A percentile compares a stretch with the other conserved stretches of the same genome.
Evolutionary conservation across 2,888 invertebrate genomes (phyloP).

Genomic region (Gandaritis pyraliata): DNA sequence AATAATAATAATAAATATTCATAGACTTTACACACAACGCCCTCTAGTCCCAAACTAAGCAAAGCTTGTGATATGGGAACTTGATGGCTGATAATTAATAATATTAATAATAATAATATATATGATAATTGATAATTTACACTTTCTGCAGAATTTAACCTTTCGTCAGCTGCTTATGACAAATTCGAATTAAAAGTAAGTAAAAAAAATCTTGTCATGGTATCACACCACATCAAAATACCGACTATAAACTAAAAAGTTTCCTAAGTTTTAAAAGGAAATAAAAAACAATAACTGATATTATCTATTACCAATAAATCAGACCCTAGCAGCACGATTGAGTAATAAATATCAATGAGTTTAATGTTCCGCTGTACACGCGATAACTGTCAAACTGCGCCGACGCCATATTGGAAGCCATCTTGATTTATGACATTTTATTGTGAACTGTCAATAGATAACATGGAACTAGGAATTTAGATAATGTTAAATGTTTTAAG

Average conservation of each 20-base stretch:
- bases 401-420: constrained; percentile 78
- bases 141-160: too few species aligned
- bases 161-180: too few species aligned
- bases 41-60: too few species aligned
- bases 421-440: constrained; percentile 77
- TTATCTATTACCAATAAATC: constrained; percentile 79
- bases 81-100: too few species aligned
- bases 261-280: constrained; percentile 46
- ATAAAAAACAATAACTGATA: constrained; percentile 72
- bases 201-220: too few species aligned
- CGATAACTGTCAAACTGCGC: constrained; percentile 76
- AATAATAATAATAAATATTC: too few species aligned
- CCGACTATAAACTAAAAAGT: constrained; percentile 31
- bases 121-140: too few species aligned
- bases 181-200: too few species aligned
- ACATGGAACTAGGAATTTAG: constrained; percentile 50
- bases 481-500: constrained; percentile 19
- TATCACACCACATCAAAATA: too few species aligned
- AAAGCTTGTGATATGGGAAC: too few species aligned
- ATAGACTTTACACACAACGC: too few species aligned
- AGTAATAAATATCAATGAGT: constrained; percentile 84
- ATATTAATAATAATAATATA: too few species aligned
- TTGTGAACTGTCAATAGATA: constrained; percentile 73
- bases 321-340: constrained; percentile 72
- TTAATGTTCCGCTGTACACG: constrained; percentile 80